phyloP scores from a whole-genome alignment of 2,888 invertebrate genomes.

The Sphaeridia pumilis region DNA sequence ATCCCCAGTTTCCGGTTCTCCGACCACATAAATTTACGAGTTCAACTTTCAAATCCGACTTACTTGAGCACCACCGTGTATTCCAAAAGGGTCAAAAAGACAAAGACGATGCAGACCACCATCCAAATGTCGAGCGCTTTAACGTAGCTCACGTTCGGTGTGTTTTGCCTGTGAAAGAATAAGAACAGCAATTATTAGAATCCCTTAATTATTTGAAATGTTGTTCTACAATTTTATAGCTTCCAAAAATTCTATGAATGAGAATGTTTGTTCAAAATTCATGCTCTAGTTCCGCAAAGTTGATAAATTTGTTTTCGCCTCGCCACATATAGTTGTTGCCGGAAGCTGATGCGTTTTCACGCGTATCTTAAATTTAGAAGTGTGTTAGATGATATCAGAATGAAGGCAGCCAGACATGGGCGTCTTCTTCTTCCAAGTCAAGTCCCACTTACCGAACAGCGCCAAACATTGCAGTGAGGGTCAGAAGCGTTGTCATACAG shows the following conservation, averaged over 20 bases:
- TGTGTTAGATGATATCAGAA: too few relatives aligned
- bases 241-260: too few relatives aligned
- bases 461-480: conserved; percentile 35
- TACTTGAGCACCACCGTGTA: conserved; percentile 36
- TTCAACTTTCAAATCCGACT: conserved; percentile 6
- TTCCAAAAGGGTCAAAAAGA: conserved; percentile 34
- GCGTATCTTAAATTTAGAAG: too few relatives aligned
- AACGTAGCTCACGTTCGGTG: conserved; percentile 35
- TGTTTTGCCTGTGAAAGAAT: conserved; percentile 32
- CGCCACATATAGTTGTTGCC: too few relatives aligned
- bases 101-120: conserved; percentile 35
- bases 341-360: too few relatives aligned
- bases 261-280: too few relatives aligned
- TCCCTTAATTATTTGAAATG: too few relatives aligned
- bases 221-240: too few relatives aligned
- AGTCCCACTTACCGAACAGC: conserved; percentile 28
- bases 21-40: neutral
- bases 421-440: neutral
- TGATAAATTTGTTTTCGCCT: too few relatives aligned
- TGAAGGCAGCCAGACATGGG: neutral
- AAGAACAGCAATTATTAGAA: too few relatives aligned
- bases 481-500: conserved; percentile 35
- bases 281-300: too few relatives aligned
- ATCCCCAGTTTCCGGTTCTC: neutral
- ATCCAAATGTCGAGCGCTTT: conserved; percentile 36